Percentiles rank a stretch among this genome's conserved stretches.
Conservation (phyloP, 2,113 vertebrate species). For the Nematolebias whitei region DNA sequence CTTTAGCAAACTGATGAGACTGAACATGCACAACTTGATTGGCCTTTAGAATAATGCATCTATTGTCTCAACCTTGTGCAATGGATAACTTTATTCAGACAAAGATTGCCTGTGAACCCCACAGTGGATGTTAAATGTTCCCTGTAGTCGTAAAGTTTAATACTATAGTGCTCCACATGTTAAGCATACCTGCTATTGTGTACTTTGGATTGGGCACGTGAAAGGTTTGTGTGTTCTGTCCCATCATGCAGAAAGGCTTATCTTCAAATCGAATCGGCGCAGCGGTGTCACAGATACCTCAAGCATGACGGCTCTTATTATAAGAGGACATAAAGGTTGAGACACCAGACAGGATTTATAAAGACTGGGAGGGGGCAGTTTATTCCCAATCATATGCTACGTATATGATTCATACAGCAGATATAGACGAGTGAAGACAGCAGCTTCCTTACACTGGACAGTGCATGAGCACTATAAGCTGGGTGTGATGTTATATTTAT, state of each 20-base stretch:
- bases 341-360: conserved; percentile 45
- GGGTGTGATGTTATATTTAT: background rate
- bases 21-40: background rate
- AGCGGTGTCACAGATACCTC: conserved; percentile 49
- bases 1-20: conserved; percentile 17
- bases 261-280: conserved; percentile 50
- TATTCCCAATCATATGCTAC: conserved; percentile 63
- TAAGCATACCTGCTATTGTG: conserved; percentile 1
- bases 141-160: conserved; percentile 22
- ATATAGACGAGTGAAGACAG: conserved; percentile 34
- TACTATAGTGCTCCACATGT: conserved; percentile 5
- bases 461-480: background rate
- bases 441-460: background rate
- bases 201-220: conserved; percentile 35
- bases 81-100: background rate
- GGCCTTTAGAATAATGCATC: background rate
- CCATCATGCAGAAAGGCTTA: conserved; percentile 55
- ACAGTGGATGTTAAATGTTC: conserved; percentile 31
- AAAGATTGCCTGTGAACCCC: background rate
- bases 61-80: background rate
- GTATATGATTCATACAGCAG: conserved; percentile 51
- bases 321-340: conserved; percentile 63
- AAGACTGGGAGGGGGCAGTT: conserved; percentile 11
- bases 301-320: conserved; percentile 62
- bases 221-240: conserved; percentile 36